These are phyloP conservation scores for Metaphire vulgaris DNA, from an alignment of 1,140 invertebrate species.

Conservation along the genomic window DNA sequence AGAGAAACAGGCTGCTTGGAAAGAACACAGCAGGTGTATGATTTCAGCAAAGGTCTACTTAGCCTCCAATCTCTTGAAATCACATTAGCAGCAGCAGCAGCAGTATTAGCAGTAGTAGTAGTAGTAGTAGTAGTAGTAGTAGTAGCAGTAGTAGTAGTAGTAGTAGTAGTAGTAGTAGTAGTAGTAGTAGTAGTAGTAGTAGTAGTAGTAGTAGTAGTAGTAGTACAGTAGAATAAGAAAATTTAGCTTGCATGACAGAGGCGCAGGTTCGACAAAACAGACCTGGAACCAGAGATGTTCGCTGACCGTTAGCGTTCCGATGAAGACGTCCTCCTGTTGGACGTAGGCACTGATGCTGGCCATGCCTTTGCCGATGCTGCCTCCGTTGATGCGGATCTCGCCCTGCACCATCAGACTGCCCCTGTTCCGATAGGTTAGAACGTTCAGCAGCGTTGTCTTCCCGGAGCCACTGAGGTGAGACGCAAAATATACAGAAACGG, in stretches of 20 bases:
- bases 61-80: too few relatives aligned
- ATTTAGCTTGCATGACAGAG: too few relatives aligned
- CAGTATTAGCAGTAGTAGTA: too few relatives aligned
- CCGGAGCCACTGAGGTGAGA: slow-evolving; percentile 83
- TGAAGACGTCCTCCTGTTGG: slow-evolving; percentile 68
- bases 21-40: too few relatives aligned
- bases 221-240: too few relatives aligned
- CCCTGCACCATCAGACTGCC: slow-evolving; percentile 66
- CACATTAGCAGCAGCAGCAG: too few relatives aligned
- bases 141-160: slow-evolving; percentile 6
- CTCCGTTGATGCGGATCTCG: slow-evolving; percentile 55
- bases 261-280: background rate
- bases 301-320: slow-evolving; percentile 55
- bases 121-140: slow-evolving; percentile 16
- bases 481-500: slow-evolving; percentile 14
- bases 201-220: too few relatives aligned
- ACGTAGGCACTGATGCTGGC: slow-evolving; percentile 82
- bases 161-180: slow-evolving; percentile 10
- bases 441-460: slow-evolving; percentile 89
- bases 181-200: slow-evolving; percentile 7
- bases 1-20: too few relatives aligned
- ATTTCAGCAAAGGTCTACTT: too few relatives aligned
- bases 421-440: slow-evolving; percentile 71
- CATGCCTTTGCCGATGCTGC: slow-evolving; percentile 54
- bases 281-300: slow-evolving; percentile 58